These are phyloP conservation scores for Hyperoodon ampullatus DNA, from an alignment of 2,113 vertebrate species.

Conservation along the genomic window DNA sequence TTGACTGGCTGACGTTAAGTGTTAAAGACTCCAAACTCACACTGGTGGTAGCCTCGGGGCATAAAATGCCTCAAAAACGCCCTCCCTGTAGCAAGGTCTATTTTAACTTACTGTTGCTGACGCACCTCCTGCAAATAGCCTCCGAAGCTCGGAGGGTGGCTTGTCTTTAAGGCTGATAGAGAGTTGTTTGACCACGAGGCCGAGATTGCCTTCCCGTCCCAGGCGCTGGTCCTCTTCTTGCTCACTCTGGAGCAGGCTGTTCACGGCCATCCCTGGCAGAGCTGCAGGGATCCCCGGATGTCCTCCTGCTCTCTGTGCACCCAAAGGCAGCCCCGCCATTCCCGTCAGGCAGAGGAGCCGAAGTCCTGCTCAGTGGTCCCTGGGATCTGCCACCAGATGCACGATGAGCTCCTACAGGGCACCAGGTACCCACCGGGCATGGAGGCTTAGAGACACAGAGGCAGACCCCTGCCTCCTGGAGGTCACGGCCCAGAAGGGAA, in stretches of 20 bases:
- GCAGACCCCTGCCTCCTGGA: not conserved
- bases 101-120: accelerated
- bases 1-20: not conserved
- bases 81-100: not conserved
- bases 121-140: not conserved
- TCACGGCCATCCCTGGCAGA: accelerated
- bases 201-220: accelerated
- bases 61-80: not conserved
- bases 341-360: accelerated
- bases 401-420: accelerated
- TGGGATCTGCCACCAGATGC: accelerated
- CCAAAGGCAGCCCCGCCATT: not conserved
- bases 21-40: not conserved
- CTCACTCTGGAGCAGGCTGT: no score
- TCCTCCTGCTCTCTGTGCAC: not conserved
- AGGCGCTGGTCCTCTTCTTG: accelerated
- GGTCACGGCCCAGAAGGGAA: not conserved
- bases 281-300: accelerated
- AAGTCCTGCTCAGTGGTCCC: accelerated
- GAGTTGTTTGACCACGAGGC: accelerated
- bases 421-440: accelerated
- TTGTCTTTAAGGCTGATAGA: not conserved
- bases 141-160: accelerated
- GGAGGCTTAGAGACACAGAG: not conserved
- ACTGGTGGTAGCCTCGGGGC: not conserved